Base-by-base conservation (phyloP, 2,888 invertebrate species). In the Cheilosia pagana region DNA sequence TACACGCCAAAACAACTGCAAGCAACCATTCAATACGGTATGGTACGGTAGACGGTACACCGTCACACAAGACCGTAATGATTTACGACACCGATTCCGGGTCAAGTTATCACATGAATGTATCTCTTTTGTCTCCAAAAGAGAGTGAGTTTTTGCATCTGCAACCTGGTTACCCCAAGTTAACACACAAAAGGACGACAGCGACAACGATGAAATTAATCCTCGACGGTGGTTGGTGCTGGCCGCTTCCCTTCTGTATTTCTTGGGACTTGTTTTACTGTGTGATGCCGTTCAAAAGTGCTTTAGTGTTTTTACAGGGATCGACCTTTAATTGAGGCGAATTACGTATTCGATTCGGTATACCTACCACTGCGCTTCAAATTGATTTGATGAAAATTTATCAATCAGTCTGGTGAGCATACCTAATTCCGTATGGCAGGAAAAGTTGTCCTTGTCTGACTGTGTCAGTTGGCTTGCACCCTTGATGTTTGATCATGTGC, bases 81-180 rank as follows among this genome's bases (percentile, higher is more conserved):
- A 71, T 78, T 78, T 71, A 78, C 63, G 71, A 41, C 71, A 71
- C 63, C 21, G 50, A 71, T 78, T 78, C 71, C 71, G 71, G 78
- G 78, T 78, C 71, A 78, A 65, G 78, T 71, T 78, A 78, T 78
- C 71, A n/a, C 71, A 50, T 28, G 53, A 63, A 78, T 78, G 57
- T 63, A 65, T 71, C 76, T 77, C 76, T 62, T 60, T 60, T 77
- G 68, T 52, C 68, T 62, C 45, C n/a, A 35, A 57, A 35, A 57
- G 35, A 50, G 53, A 60, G 67, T 59, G 60, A 68, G 60, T 67
- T 67, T 75, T 75, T 68, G 68, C 76, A 68, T 67, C 67, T 76
- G 76, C 60, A 67, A 31, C 39, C 19, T 52, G 41, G 16, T 39
- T 8, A n/a, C 14, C 12, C 19, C 57, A 14, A 57, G 35, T 57